Evolutionary conservation across 2,888 invertebrate genomes (phyloP).

Genomic region (Apodemia mormo): DNA sequence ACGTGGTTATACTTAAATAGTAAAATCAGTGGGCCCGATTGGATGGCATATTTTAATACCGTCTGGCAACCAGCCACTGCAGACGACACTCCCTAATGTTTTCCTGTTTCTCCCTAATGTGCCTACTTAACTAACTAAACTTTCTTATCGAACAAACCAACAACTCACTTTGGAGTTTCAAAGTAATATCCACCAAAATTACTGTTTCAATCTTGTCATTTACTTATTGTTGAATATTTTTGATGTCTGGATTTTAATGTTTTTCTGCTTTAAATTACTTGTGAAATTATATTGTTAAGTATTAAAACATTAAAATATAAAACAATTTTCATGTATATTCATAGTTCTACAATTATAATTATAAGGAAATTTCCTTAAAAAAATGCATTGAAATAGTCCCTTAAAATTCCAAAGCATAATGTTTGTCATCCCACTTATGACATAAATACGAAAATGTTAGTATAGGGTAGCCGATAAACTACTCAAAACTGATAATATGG

Average conservation of each 20-base stretch:
- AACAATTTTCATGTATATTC: too few species aligned
- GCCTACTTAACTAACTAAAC: conserved; percentile 77
- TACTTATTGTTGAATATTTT: conserved; percentile 21
- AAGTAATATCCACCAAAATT: conserved; percentile 48
- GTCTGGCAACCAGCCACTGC: conserved; percentile 71
- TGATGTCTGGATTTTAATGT: conserved; percentile 1
- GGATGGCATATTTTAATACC: conserved; percentile 44
- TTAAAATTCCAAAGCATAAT: too few species aligned
- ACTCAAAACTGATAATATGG: too few species aligned
- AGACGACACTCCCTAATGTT: conserved; percentile 71
- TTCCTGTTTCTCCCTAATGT: conserved; percentile 77
- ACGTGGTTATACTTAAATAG: too few species aligned
- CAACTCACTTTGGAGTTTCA: conserved; percentile 58
- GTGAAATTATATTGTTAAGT: not conserved
- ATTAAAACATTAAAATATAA: too few species aligned
- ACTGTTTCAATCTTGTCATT: conserved; percentile 25
- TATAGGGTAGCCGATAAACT: too few species aligned
- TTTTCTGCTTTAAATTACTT: not conserved
- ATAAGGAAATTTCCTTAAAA: too few species aligned
- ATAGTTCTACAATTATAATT: too few species aligned
- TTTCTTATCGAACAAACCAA: conserved; percentile 75
- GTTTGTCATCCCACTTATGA: too few species aligned
- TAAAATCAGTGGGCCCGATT: conserved; percentile 54
- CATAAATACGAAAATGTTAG: too few species aligned
- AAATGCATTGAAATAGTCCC: too few species aligned